These are phyloP conservation scores for Vicugna pacos DNA, from an alignment of 2,113 vertebrate species.

Conservation along the genomic window DNA sequence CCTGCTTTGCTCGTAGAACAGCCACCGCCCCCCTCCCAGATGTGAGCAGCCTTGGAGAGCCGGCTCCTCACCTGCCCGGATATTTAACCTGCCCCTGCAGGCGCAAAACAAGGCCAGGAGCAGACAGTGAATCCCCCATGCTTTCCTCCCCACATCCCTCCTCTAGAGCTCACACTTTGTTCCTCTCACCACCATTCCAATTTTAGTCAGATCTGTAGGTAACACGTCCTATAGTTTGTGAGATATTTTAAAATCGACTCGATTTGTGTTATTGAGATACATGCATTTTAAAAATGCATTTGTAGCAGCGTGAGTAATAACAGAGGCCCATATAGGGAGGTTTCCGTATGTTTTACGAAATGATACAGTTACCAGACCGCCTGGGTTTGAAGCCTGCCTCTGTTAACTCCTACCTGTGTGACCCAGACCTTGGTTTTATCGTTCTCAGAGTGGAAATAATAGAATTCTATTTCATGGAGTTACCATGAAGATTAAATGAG, in stretches of 20 bases:
- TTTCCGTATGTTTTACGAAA: background rate
- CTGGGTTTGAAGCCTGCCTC: background rate
- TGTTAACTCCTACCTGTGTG: background rate
- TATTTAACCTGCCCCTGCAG: background rate
- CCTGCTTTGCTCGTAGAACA: background rate
- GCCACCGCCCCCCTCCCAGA: background rate
- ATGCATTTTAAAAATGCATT: background rate
- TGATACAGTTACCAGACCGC: background rate
- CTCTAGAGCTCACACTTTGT: background rate
- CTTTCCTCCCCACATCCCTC: background rate
- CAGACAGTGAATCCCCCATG: background rate
- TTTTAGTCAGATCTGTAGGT: background rate
- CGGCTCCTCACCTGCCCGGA: background rate
- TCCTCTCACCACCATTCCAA: background rate
- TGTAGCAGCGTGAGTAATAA: background rate
- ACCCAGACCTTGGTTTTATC: background rate
- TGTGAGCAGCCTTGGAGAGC: background rate
- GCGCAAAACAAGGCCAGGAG: background rate
- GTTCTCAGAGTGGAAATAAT: background rate
- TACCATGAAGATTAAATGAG: background rate
- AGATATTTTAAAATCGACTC: constrained; percentile 8
- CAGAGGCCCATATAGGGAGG: background rate
- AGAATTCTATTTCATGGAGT: background rate
- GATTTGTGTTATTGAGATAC: background rate
- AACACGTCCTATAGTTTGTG: background rate